phyloP scores from a whole-genome alignment of 2,888 invertebrate genomes.

The Chalcis sispes region DNA sequence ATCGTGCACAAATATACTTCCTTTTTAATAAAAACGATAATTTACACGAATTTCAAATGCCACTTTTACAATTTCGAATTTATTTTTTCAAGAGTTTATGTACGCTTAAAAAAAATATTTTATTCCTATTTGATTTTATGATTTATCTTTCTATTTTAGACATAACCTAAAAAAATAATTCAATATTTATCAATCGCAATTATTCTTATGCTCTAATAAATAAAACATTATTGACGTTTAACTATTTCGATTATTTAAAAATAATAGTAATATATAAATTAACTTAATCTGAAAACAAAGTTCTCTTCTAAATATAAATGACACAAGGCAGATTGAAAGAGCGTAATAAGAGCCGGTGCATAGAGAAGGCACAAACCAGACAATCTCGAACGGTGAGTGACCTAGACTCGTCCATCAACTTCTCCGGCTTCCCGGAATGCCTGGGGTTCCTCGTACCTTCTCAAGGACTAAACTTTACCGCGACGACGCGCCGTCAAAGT shows the following conservation, averaged over 20 bases:
- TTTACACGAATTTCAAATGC: not conserved
- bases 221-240: too few species aligned
- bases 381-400: slow-evolving; percentile 52
- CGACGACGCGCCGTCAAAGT: not conserved
- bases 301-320: not conserved
- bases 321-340: not conserved
- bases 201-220: too few species aligned
- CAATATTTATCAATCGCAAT: too few species aligned
- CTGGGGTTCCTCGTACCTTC: slow-evolving; percentile 38
- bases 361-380: slow-evolving; percentile 9
- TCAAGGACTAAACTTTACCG: slow-evolving; percentile 54
- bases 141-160: too few species aligned
- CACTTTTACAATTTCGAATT: too few species aligned
- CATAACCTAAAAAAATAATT: too few species aligned
- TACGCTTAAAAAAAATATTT: too few species aligned
- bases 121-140: too few species aligned
- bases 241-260: too few species aligned
- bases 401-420: slow-evolving; percentile 58
- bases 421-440: slow-evolving; percentile 55
- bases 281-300: not conserved
- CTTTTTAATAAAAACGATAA: slow-evolving; percentile 16
- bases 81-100: too few species aligned
- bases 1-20: not conserved
- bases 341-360: not conserved
- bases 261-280: too few species aligned